Conservation (phyloP, 2,797 vertebrate genomes). For the Clarias fuscus region DNA sequence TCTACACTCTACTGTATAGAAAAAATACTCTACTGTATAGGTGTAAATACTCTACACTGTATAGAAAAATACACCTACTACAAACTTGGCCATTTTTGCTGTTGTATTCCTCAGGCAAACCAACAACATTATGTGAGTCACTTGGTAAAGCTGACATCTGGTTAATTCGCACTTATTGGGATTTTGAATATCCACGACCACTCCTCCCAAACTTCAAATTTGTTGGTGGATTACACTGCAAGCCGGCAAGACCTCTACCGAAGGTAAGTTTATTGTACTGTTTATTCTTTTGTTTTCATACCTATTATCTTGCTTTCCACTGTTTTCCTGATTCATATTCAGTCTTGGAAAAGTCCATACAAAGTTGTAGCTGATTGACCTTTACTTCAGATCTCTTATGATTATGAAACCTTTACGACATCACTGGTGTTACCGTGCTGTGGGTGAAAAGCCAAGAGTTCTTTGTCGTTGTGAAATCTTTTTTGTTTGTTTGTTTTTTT, state of each 20-base stretch:
- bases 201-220: constrained; percentile 85
- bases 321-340: no score
- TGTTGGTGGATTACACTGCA: constrained; percentile 87
- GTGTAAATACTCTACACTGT: neutral
- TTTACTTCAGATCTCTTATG: neutral
- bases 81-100: neutral
- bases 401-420: neutral
- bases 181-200: constrained; percentile 86
- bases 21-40: no score
- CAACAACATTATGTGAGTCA: constrained; percentile 77
- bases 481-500: no score
- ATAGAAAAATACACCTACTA: neutral
- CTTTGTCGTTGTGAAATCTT: no score
- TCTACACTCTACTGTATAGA: no score
- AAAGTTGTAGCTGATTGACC: no score
- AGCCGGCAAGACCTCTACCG: constrained; percentile 81
- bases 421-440: neutral
- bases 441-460: neutral
- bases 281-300: no score
- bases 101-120: constrained; percentile 67
- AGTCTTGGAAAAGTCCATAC: no score
- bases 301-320: no score
- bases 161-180: constrained; percentile 89
- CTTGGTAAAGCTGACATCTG: constrained; percentile 86
- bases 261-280: constrained; percentile 65